Evolutionary conservation across 2,113 vertebrate genomes (phyloP).

Genomic region (Poeciliopsis retropinna): DNA sequence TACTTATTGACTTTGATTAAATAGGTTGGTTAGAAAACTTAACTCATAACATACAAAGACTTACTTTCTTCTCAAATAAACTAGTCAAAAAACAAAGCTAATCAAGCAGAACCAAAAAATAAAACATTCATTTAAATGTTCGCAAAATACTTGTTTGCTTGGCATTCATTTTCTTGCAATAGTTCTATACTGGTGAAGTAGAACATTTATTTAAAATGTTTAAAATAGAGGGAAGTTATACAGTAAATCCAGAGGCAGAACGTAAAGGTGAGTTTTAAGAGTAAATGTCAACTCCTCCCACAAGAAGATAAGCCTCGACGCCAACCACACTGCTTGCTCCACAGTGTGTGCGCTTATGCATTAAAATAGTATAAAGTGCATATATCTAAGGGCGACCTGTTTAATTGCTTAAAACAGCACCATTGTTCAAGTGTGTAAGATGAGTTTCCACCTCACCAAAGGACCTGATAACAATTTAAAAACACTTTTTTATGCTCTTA

Average conservation of each 20-base stretch:
- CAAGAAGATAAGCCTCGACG: conserved; percentile 62
- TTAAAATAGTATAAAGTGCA: conserved; percentile 54
- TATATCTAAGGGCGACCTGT: conserved; percentile 43
- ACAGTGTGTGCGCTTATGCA: conserved; percentile 24
- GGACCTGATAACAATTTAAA: conserved; percentile 65
- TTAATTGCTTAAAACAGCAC: conserved; percentile 60
- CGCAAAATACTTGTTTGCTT: conserved; percentile 55
- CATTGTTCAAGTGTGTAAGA: conserved; percentile 58
- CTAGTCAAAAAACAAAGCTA: conserved; percentile 80
- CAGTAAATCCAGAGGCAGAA: conserved; percentile 67
- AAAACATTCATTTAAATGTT: conserved; percentile 64
- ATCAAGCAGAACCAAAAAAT: conserved; percentile 74
- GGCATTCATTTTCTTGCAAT: conserved; percentile 22
- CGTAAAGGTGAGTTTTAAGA: conserved; percentile 74
- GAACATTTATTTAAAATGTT: conserved; percentile 51
- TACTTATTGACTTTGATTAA: too few relatives aligned
- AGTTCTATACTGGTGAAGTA: conserved; percentile 13
- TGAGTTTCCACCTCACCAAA: conserved; percentile 66
- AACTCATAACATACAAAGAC: conserved; percentile 65
- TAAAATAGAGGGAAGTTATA: conserved; percentile 59
- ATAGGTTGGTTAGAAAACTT: conserved; percentile 46
- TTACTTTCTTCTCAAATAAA: conserved; percentile 75
- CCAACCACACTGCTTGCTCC: conserved; percentile 41
- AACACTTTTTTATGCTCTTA: conserved; percentile 65
- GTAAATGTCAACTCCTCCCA: conserved; percentile 73